Evolutionary conservation across 2,113 vertebrate species (phyloP), one percentile per base, ranked within the genome.

Genomic region (Harpagus bidentatus): DNA sequence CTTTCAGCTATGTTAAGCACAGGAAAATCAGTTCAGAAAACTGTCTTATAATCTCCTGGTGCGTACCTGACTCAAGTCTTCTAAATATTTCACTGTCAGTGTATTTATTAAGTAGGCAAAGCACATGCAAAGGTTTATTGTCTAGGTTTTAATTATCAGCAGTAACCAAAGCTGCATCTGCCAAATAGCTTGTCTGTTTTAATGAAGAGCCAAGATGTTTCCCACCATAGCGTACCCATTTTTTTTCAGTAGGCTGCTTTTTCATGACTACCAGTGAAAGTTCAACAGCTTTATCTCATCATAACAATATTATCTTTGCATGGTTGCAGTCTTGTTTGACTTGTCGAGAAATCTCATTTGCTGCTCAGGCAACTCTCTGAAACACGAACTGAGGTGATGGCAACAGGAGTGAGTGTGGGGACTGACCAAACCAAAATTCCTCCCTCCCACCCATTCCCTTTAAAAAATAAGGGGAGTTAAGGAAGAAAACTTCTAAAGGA

Each of bases 271-370:
- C 56, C 8, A 5, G 14, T 31, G 58, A 5, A 56, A 56, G 34
- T 45, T 50, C 61, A 63, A 9, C 74, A 62, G 47, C 28, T 67
- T 36, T 55, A 17, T 74, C 50, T 80, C 26, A 13, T 73, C 48
- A 1, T n/a, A 32, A 29, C 20, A 13, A 1, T 16, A 5, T 45
- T 58, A 17, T 43, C 61, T 78, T 77, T 63, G 25, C 0, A 0
- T 38, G 45, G 23, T 16, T 80, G n/a, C 65, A 32, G 9, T 58
- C 29, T 9, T 47, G 55, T 42, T 84, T 69, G 55, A 40, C 43
- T 50, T 58, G 34, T 22, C 0, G 4, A 61, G 67, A 69, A 32
- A 18, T 16, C 38, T 79, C 15, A 1, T 79, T 67, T 40, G 48
- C 18, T 78, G 36, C 42, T 76, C 22, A n/a, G 6, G 16, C 38